Base-by-base conservation (phyloP, 2,888 invertebrate species). In the Xestia rhomboidea region DNA sequence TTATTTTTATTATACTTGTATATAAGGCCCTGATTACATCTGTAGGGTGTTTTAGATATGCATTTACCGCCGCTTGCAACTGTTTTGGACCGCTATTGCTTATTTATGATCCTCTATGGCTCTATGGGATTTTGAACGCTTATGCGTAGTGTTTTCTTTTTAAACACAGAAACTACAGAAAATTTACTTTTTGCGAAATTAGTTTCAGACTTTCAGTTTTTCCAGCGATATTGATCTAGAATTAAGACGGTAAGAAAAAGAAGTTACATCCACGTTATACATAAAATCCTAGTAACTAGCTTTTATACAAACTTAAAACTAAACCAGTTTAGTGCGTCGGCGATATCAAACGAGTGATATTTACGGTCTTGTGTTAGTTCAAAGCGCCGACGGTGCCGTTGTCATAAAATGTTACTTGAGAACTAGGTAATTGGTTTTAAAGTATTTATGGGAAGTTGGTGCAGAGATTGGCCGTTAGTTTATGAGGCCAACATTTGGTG, bases 341-440 rank as follows among this genome's bases (percentile, higher is more conserved):
- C 75, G 34, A 75, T 71, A 89, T 87, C 80, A 89, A 89, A 82
- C 66, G 68, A 30, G 60, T 60, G 49, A 84, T 83, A 74, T 87
- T 86, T 87, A 88, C 60, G 77, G 69, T 64, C 71, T 71, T 57
- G 70, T 63, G 71, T 63, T n/a, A 79, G 68, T 73, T 88, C 81
- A 83, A 86, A 81, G 83, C 51, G 73, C 79, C 83, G 78, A 57
- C n/a, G 21, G 66, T 30, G 57, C 68, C n/a, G 46, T 44, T 77
- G 68, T 88, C 79, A 81, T 88, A 72, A 82, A 84, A 68, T 76
- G 27, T 63, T 78, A 71, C 67, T 76, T 68, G 60, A 57, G 38
- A 86, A 51, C 67, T 76, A 49, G 46, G 71, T 68, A 76, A 86
- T 73, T 73, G 62, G 62, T 67, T 2, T 68, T 51, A 64, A 46